A percentile compares a stretch with the other conserved stretches of the same genome.
These are phyloP conservation scores for Cephus spinipes DNA, from an alignment of 2,888 invertebrate genomes.

Conservation along the genomic window DNA sequence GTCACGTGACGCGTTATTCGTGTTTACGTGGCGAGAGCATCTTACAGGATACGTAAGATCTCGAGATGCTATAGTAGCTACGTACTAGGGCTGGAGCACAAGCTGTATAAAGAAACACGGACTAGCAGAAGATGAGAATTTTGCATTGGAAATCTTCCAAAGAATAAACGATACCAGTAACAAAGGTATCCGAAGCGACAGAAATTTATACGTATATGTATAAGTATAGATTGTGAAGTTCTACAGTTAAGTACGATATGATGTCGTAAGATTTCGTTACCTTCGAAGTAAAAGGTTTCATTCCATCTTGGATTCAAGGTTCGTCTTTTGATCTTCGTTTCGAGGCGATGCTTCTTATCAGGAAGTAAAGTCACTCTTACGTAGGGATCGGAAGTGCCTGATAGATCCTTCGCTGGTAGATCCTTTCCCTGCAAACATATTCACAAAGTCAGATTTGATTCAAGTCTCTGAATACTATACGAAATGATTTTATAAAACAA, in stretches of 20 bases:
- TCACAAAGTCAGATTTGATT: not conserved
- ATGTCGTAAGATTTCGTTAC: constrained; percentile 50
- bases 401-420: constrained; percentile 92
- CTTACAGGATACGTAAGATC: not conserved
- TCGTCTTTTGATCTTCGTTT: constrained; percentile 92
- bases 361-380: constrained; percentile 90
- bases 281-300: constrained; percentile 95
- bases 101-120: not conserved
- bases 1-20: not conserved
- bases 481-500: not conserved
- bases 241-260: not conserved
- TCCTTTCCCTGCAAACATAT: constrained; percentile 82
- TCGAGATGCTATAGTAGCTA: not conserved
- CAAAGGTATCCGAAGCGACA: not conserved
- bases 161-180: not conserved
- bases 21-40: not conserved
- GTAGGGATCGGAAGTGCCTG: constrained; percentile 93
- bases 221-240: not conserved
- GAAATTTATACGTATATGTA: not conserved
- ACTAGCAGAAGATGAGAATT: not conserved
- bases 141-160: not conserved
- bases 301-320: constrained; percentile 94
- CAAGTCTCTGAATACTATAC: not conserved
- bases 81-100: not conserved
- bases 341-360: constrained; percentile 91